Conservation (phyloP, 64 coral and sea anemone species). For the Actinia equina region DNA sequence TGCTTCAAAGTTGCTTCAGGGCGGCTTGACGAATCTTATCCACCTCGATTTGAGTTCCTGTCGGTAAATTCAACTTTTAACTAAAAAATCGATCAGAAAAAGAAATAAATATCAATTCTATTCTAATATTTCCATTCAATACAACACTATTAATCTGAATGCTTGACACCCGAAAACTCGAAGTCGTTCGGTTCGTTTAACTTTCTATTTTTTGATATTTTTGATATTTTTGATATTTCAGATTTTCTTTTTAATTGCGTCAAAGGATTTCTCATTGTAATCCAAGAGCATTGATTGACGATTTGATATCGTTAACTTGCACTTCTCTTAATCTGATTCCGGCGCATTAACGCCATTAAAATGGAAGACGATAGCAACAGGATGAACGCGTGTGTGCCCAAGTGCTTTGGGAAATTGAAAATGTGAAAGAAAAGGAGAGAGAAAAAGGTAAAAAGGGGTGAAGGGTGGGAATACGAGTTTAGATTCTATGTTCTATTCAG, state of each 20-base stretch:
- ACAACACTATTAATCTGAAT: too few species aligned
- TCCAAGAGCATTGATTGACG: neutral
- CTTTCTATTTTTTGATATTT: neutral
- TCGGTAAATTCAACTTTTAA: neutral
- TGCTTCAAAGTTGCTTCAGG: neutral
- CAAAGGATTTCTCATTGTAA: neutral
- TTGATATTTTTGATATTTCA: neutral
- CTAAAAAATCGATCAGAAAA: neutral
- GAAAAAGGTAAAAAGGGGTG: neutral
- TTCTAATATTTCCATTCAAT: neutral
- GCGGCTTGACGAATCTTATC: neutral
- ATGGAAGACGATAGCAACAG: neutral
- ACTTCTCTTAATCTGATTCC: neutral
- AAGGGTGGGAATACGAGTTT: neutral
- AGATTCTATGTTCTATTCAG: neutral
- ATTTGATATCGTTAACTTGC: neutral
- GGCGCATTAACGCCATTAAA: neutral
- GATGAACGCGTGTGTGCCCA: neutral
- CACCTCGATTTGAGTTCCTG: neutral
- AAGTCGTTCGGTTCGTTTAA: neutral
- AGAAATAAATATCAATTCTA: neutral
- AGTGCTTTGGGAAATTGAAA: conserved; percentile 10
- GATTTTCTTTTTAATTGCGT: neutral
- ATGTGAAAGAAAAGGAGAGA: neutral
- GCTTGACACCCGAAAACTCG: neutral